Base-by-base conservation (phyloP, 2,797 vertebrate species). In the Dendrocincla fuliginosa region DNA sequence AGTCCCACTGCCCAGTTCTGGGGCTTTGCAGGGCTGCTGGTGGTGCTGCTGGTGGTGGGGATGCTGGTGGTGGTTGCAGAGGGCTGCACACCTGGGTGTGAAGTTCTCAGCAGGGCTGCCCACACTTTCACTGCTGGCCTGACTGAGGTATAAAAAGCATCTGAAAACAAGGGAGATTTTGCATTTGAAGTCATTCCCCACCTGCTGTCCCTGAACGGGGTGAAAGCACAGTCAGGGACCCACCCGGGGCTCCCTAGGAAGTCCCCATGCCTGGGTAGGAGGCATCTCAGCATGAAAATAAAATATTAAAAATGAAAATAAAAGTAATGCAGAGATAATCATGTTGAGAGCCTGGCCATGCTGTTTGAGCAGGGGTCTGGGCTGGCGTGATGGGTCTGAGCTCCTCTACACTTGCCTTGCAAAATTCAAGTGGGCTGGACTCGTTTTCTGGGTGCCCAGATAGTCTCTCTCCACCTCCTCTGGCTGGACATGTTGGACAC, bases 401-500 rank as follows among this genome's bases (percentile, higher is more conserved):
- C 33, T 16, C 14, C 30, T 59, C 41, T 55, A 16, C 2, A 2
- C 57, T 25, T 18, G 9, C 16, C 28, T 79, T 23, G n/a, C 9
- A 59, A 50, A 57, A 30, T 37, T 33, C 6, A 1, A 1, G 13
- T 0, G 2, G 9, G 27, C 39, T 70, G 57, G n/a, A 17, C 24
- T 33, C 11, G 11, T 1, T 16, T 23, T 70, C 74, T 50, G 49
- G 42, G 52, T 53, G 57, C 56, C 33, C 74, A 49, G 5, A 14
- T 25, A 33, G 30, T 5, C 16, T 16, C 15, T 32, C 15, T 18
- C 6, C 4, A 3, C 5, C 60, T 57, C 39, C 23, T 41, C 28
- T 10, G 30, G 20, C 12, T 0, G 0, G 10, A 15, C 42, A 20
- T 0, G 0, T 6, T 46, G 44, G 44, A 46, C 44, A 46, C 23